These are phyloP conservation scores for Eueides isabella DNA, from an alignment of 1,140 invertebrate species.

Conservation along the genomic window DNA sequence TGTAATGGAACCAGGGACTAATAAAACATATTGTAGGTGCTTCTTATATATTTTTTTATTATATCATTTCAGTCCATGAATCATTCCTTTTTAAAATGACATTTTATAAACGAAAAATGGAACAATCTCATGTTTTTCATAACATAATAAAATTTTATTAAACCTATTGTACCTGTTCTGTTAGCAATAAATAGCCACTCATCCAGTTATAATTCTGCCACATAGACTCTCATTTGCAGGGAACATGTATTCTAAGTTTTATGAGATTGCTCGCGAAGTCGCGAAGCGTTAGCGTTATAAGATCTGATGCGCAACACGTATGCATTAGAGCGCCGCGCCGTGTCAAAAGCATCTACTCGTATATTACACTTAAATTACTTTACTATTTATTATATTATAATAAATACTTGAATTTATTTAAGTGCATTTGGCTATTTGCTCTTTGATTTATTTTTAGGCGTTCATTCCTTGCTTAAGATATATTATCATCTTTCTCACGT, in stretches of 20 bases:
- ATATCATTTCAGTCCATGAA: no score
- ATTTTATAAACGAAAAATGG: no score
- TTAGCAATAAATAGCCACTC: neutral
- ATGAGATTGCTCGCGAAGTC: neutral
- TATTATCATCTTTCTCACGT: no score
- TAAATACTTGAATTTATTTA: neutral
- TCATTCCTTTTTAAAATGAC: no score
- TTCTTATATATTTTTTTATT: no score
- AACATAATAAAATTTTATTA: no score
- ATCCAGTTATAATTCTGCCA: neutral
- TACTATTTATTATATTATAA: neutral
- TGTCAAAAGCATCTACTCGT: neutral
- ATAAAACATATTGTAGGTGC: no score
- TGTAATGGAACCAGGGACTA: no score
- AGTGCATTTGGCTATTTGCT: neutral
- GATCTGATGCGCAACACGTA: neutral
- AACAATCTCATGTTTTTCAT: no score
- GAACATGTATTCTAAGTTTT: slow-evolving; percentile 3
- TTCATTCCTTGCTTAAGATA: no score
- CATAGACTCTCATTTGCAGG: neutral
- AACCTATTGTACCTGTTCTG: neutral
- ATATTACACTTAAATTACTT: neutral
- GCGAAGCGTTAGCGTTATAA: neutral
- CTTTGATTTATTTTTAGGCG: no score
- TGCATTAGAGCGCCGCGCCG: neutral